Evolutionary conservation across 1,140 invertebrate species (phyloP), one percentile per base, ranked within the genome.

Genomic region (Spodoptera frugiperda): DNA sequence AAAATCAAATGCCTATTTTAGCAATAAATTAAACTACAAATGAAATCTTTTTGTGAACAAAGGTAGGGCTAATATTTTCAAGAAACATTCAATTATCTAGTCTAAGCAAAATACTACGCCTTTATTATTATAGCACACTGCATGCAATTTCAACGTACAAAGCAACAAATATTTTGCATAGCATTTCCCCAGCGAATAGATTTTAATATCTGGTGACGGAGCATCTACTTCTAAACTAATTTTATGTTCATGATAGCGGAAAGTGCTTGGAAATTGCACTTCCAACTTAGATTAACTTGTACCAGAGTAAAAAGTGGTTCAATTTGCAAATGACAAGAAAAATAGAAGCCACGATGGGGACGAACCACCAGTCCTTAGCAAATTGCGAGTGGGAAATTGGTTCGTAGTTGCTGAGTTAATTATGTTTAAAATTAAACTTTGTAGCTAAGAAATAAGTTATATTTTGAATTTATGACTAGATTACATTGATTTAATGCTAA

Each of bases 231-330:
- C 19, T 67, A 49, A 67, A 67, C 39, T 48, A 25, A 67, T 67
- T 67, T 48, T 2, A 48, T 67, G 17, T 49, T 67, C 63, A 67
- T 67, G 46, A 67, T 17, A 25, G 19, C 63, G 19, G 63, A 67
- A 65, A 67, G 44, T 67, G 63, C 63, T 48, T 48, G 44, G 19
- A 67, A 46, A 48, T 63, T 67, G 63, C 17, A 67, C 44, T 67
- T 48, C 44, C 63, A 48, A 46, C 63, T 67, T 67, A 48, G 63
- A 67, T 67, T 67, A 67, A 67, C 63, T 67, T 67, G 39, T 67
- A 48, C 33, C 8, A 25, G 46, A 17, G 63, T 21, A 48, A 67
- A 67, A 67, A 63, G 59, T 19, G 59, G 63, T 67, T 67, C 44
- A 49, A 25, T 67, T 67, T 49, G 11, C 19, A 67, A 67, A 63